Base-by-base conservation (phyloP, 2,888 invertebrate genomes). In the Girardia tigrina region DNA sequence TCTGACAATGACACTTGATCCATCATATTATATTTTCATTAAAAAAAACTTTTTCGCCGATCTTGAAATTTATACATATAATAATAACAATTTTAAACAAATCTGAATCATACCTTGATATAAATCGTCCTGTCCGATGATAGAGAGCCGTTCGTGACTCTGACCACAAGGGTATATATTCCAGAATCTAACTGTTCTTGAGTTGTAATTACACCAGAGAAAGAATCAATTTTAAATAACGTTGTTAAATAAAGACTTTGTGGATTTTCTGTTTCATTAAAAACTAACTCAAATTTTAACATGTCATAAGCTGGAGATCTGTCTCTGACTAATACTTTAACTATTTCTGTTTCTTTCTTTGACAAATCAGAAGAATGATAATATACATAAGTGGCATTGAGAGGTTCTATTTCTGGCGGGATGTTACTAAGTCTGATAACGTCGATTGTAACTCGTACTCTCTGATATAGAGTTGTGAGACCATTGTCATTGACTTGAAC, bases 401-500 rank as follows among this genome's bases (percentile, higher is more conserved):
- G 28, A 4, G 29, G 72, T 20, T 75, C 70, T 23, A 75, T 28
- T 26, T 75, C 75, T 14, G 75, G 75, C 4, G 75, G 75, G 2
- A 75, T 29, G 27, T 75, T 75, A 16, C 72, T 74, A 26, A 75
- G 56, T 28, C 75, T 74, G 29, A 75, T 36, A 6, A 75, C 74
- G 12, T 70, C 26, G 23, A 75, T 29, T 2, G 23, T 29, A 1
- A 75, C 75, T 26, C 20, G 4, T 8, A 29, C 29, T 72, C 29
- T 8, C 6, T 26, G 23, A 28, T 75, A 28, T 26, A 73, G 23
- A 1, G 75, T 20, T 8, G 75, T 27, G 12, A 75, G 42, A 26
- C 75, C 75, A n/a, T 72, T 73, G 36, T 75, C 75, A 23, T 28
- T 75, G 26, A 74, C 75, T 8, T 73, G 70, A 1, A 75, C 28